Evolutionary conservation across 2,113 vertebrate genomes (phyloP), one percentile per base, ranked within the genome.

Genomic region (Amphiprion ocellaris): DNA sequence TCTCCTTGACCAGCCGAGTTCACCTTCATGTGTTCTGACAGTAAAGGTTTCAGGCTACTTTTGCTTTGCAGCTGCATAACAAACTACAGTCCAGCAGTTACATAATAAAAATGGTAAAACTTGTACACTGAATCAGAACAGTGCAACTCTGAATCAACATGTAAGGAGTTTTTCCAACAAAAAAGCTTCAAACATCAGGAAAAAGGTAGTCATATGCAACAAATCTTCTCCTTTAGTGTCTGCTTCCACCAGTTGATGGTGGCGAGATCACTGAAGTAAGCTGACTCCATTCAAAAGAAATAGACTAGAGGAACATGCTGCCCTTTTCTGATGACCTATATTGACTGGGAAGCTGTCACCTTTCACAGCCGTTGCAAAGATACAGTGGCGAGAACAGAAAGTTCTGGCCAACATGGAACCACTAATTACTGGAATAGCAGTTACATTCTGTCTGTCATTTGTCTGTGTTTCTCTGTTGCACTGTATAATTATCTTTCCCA

Each of bases 401-500:
- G 58, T 50, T 81, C 50, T 58, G 41, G 58, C 30, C 11, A n/a
- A 67, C 30, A 5, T 5, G 41, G 23, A 55, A 72, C 54, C 49
- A 24, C 23, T 63, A 74, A 78, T 77, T 62, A 54, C 37, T 44
- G 56, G 21, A 52, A 44, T 37, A 72, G 60, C 68, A 30, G 33
- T 46, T 24, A 6, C 54, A 26, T 39, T 7, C 24, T 67, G 3
- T 65, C 33, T 47, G 19, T 21, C 21, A n/a, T n/a, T n/a, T 21
- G 21, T 70, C n/a, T 26, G 16, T 63, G 19, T 16, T 59, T 54
- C 16, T 66, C 66, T 17, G 15, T 53, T 52, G 39, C 74, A 56
- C 46, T 50, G 41, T 46, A 14, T 64, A 74, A 60, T 85, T 73
- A 81, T 63, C 12, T 83, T 52, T 52, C 4, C 2, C 47, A 46